Base-by-base conservation (phyloP, 2,113 vertebrate genomes). In the Pheucticus melanocephalus region DNA sequence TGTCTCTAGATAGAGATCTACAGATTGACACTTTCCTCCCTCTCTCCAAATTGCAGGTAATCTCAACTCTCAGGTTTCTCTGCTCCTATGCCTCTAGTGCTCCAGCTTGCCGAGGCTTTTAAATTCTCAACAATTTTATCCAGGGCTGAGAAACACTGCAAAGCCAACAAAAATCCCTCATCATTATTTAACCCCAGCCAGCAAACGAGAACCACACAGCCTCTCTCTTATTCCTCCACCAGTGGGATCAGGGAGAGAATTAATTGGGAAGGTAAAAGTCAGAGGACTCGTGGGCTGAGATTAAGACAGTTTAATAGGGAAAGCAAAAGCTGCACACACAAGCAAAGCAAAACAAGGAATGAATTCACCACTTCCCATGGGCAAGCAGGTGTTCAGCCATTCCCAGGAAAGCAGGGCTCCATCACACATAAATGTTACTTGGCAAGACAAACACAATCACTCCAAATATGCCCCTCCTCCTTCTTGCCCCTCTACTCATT, bases 171-270 rank as follows among this genome's bases (percentile, higher is more conserved):
- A 76, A 63, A 50, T 60, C 18, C 11, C n/a, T 64, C 14, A n/a
- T 10, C 25, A 27, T 57, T 6, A 48, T 56, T 40, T 64, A 31
- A 80, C 21, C 21, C 25, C 57, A 31, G 35, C 17, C 42, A 64
- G 42, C 6, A 27, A 50, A 37, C 2, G 3, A 42, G 25, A 10
- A 10, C 14, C 0, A 2, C 35, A 27, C 14, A 72, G 31, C 25
- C 0, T 0, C 30, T 64, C 0, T 0, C 56, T 42, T 44, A 31
- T 16, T 48, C 6, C 7, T 17, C 25, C 35, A 42, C 27, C 14
- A 48, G 17, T 9, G 31, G 57, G 50, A 48, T 35, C 35, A 35
- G 8, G 11, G 42, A 71, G 21, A 40, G 25, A 88, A 50, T 5
- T 31, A 48, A 72, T 9, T 27, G 25, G 21, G 48, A 35, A 42